These are phyloP conservation scores for Nibea albiflora DNA, from an alignment of 2,113 vertebrate genomes.

Conservation along the genomic window DNA sequence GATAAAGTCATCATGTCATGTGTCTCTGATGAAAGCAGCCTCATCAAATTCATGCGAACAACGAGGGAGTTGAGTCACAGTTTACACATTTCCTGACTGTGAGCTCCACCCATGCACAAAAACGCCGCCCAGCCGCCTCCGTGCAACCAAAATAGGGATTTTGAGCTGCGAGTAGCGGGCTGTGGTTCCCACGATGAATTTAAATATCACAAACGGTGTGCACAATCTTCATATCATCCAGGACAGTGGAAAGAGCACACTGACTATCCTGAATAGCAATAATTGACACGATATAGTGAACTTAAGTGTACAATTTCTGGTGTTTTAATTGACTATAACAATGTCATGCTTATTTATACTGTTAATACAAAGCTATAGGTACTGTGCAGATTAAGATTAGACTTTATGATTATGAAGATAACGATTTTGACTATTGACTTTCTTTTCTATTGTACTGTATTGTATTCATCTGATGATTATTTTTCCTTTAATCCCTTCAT, in stretches of 20 bases:
- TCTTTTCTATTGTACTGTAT: too few relatives aligned
- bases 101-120: constrained; percentile 60
- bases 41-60: not conserved
- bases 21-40: not conserved
- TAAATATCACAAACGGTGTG: not conserved
- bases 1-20: not conserved
- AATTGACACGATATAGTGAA: too few relatives aligned
- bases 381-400: not conserved
- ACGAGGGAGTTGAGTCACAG: not conserved
- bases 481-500: too few relatives aligned
- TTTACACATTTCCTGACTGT: constrained; percentile 61
- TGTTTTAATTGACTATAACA: not conserved
- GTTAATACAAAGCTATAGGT: not conserved
- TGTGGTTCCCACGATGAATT: too few relatives aligned
- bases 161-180: not conserved
- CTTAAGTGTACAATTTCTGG: not conserved
- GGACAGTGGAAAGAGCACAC: too few relatives aligned
- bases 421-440: too few relatives aligned
- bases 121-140: constrained; percentile 39
- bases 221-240: too few relatives aligned
- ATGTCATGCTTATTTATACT: not conserved
- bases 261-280: too few relatives aligned
- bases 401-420: too few relatives aligned
- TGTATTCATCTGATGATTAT: too few relatives aligned
- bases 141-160: not conserved